Conservation (phyloP, 2,888 invertebrate species). For the Pseudolycoriella hygida region DNA sequence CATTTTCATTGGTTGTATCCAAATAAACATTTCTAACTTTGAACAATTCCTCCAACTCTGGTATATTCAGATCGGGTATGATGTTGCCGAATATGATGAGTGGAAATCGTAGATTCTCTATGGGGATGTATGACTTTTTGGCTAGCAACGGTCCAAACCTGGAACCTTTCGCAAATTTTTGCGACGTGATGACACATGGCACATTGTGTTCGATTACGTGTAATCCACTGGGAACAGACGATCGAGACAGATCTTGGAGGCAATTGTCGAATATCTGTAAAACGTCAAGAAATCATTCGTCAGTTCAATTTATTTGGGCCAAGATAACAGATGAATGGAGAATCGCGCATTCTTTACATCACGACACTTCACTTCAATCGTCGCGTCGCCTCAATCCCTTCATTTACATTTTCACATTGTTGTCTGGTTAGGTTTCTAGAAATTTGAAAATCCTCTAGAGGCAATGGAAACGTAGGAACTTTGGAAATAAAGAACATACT, state of each 20-base stretch:
- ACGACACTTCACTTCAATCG: no score
- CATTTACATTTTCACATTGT: no score
- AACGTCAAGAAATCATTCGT: not conserved
- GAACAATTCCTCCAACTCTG: constrained; percentile 10
- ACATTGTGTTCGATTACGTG: constrained; percentile 8
- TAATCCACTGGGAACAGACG: constrained; percentile 10
- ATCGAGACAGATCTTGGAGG: constrained; percentile 9
- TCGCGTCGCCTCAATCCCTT: no score
- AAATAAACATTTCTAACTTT: constrained; percentile 10
- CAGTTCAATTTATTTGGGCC: not conserved
- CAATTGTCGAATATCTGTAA: constrained; percentile 10
- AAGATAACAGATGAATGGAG: not conserved
- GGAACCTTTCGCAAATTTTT: constrained; percentile 11
- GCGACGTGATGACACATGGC: constrained; percentile 9
- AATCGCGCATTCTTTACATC: no score
- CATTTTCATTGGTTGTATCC: constrained; percentile 10
- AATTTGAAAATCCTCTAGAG: no score
- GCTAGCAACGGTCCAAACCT: constrained; percentile 11
- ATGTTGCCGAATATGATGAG: constrained; percentile 9
- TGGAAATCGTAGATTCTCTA: constrained; percentile 10
- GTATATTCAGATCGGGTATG: constrained; percentile 7
- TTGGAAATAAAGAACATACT: no score
- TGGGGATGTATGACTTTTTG: constrained; percentile 9
- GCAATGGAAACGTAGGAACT: no score
- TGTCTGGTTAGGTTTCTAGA: no score